Base-by-base conservation (phyloP, 1,140 invertebrate species). In the Daktulosphaira vitifoliae region DNA sequence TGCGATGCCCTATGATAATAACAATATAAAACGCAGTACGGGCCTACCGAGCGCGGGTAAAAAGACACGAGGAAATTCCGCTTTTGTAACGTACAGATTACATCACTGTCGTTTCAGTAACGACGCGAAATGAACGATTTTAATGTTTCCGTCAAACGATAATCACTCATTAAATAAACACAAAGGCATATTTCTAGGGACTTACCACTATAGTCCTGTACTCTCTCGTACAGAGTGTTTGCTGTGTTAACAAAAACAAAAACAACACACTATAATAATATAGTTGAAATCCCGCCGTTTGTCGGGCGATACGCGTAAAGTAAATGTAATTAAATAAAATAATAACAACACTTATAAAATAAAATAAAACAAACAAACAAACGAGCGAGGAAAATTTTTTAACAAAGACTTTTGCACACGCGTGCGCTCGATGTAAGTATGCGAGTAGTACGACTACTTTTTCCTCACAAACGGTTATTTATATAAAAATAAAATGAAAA, bases 11-110 rank as follows among this genome's bases (percentile, higher is more conserved):
- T n/a, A n/a, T n/a, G 29, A 11, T 11, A 33, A 33, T 33, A 33
- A 33, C 29, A 33, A 33, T 33, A 33, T 33, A 6, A 33, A 5
- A 33, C 29, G 29, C 5, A 6, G 29, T 6, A 33, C 29, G 29
- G 29, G 29, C 29, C n/a, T n/a, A n/a, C n/a, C n/a, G 29, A 11
- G 29, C 29, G 29, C 5, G 29, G 5, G 29, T 33, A 33, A 33
- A 25, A n/a, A 26, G 6, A 25, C 26, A 48, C 42, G 18, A 62
- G 56, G 56, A 62, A 62, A 62, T 62, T 62, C 56, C 56, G 56
- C 44, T 5, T 11, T 11, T 33, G 7, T 4, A 62, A 62, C 56
- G 25, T 62, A 39, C 22, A 39, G n/a, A n/a, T n/a, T n/a, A n/a
- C n/a, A n/a, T n/a, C n/a, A n/a, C n/a, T n/a, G n/a, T n/a, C n/a